Evolutionary conservation across 2,888 invertebrate genomes (phyloP), one percentile per base, ranked within the genome.

Genomic region (Carpatolechia fugitivella): DNA sequence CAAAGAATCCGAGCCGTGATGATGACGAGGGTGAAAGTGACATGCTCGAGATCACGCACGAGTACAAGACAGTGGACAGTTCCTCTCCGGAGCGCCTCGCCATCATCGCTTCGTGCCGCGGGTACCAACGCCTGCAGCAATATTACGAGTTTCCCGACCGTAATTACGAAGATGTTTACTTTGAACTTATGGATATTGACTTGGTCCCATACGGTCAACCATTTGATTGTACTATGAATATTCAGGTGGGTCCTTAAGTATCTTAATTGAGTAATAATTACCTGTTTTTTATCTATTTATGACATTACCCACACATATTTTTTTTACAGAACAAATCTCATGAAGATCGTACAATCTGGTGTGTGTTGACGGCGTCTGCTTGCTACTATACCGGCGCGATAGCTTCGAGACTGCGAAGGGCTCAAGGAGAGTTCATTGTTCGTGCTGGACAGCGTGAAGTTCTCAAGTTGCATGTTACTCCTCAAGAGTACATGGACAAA

Each of bases 321-420:
- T n/a, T n/a, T n/a, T n/a, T n/a, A n/a, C 79, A 92, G 91, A 94
- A 94, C 70, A 92, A 91, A 68, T 92, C 93, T 0, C 88, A 91
- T 16, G 91, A 93, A 73, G 85, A 85, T 48, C 91, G 95, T 47
- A 93, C 92, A 4, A 91, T 95, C 47, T 91, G 91, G 69, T 92
- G 93, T 40, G 91, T 92, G 24, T 69, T 95, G 60, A 91, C 92
- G 0, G 93, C 93, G 5, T 91, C 91, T 29, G 92, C 93, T n/a
- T 91, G 94, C 67, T 93, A 92, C 67, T 94, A 94, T 76, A 94
- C 93, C 29, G 95, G 95, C 35, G 91, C 93, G 33, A 91, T 92
- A 20, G 93, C 92, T 0, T 90, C 92, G n/a, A 85, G 91, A 18
- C 82, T 95, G 58, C 93, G 93, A 68, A 87, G 91, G 60, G 91